Conservation (phyloP, 2,888 invertebrate genomes). For the Dicyrtoma fusca region DNA sequence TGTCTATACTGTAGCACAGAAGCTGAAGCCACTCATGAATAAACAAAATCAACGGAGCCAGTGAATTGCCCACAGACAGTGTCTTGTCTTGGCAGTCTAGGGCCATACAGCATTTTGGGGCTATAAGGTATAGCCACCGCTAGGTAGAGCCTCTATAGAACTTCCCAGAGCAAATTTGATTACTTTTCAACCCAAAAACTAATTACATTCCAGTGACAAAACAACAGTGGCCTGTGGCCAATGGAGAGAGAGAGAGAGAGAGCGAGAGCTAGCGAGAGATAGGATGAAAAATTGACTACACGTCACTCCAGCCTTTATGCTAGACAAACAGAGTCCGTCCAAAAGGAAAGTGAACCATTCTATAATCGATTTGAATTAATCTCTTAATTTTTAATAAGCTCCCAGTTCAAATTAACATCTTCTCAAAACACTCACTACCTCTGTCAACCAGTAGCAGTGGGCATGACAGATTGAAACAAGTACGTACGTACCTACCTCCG, state of each 20-base stretch:
- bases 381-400: too few species aligned
- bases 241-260: neutral
- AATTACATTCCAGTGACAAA: constrained; percentile 14
- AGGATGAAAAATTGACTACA: constrained; percentile 3
- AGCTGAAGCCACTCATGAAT: constrained; percentile 10
- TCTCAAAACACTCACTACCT: too few species aligned
- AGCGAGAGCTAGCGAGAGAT: neutral
- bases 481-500: too few species aligned
- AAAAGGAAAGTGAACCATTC: neutral
- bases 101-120: too few species aligned
- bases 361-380: too few species aligned
- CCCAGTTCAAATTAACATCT: too few species aligned
- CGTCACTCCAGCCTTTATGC: neutral
- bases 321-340: neutral
- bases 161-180: constrained; percentile 18
- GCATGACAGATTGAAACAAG: too few species aligned
- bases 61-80: neutral
- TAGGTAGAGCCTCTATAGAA: neutral
- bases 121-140: too few species aligned
- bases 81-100: neutral
- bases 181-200: constrained; percentile 30
- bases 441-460: too few species aligned
- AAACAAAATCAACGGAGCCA: neutral
- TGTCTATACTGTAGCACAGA: neutral
- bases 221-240: constrained; percentile 16